Conservation (phyloP, 2,797 vertebrate species). For the Sciurus vulgaris region DNA sequence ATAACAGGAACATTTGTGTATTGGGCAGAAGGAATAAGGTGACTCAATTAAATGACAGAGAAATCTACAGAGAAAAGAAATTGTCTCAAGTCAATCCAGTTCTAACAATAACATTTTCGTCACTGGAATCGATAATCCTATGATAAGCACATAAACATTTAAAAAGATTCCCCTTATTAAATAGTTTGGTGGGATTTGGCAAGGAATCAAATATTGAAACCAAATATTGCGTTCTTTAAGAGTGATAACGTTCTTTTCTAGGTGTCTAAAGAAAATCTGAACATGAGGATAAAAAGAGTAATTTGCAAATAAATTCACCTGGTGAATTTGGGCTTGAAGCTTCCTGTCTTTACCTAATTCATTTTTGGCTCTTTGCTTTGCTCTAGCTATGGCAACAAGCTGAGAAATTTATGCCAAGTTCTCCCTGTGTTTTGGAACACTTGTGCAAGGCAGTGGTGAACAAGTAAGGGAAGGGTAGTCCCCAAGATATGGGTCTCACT, state of each 20-base stretch:
- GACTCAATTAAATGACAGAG: constrained; percentile 78
- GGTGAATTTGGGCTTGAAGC: constrained; percentile 71
- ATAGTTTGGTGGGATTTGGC: constrained; percentile 68
- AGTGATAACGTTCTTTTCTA: constrained; percentile 49
- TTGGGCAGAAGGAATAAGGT: constrained; percentile 75
- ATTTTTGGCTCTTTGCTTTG: constrained; percentile 74
- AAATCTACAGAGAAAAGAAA: constrained; percentile 69
- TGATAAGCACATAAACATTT: constrained; percentile 72
- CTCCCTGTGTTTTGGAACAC: constrained; percentile 39
- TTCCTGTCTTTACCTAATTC: constrained; percentile 72
- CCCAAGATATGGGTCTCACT: constrained; percentile 35
- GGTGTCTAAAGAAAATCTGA: constrained; percentile 46
- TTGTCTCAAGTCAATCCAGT: constrained; percentile 66
- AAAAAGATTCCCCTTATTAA: constrained; percentile 72
- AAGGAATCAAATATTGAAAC: constrained; percentile 76
- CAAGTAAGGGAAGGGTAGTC: neutral
- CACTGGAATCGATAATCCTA: constrained; percentile 65
- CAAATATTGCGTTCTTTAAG: constrained; percentile 65
- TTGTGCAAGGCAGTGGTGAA: neutral
- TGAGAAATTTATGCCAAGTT: constrained; percentile 61
- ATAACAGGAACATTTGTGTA: constrained; percentile 66
- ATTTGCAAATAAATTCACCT: constrained; percentile 78
- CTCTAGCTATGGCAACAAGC: constrained; percentile 57
- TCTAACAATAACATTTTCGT: constrained; percentile 62
- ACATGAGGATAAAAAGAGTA: constrained; percentile 39